phyloP scores from a whole-genome alignment of 37 sponge, comb jelly and placozoan species.

The Mnemiopsis leidyi region DNA sequence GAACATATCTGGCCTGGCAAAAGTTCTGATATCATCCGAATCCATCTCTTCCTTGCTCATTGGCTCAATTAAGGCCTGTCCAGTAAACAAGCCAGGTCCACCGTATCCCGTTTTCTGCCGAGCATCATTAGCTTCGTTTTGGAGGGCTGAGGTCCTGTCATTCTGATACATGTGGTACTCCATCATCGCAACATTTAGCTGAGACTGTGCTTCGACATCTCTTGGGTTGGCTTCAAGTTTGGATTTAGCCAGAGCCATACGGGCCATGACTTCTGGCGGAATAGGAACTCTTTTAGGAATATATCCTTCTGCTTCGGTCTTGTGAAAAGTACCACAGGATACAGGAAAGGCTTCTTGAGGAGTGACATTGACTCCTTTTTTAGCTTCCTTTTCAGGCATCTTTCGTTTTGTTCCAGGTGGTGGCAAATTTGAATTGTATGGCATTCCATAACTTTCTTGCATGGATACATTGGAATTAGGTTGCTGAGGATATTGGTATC shows the following conservation, averaged over 20 bases:
- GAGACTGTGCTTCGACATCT: background rate
- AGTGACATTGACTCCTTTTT: background rate
- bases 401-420: background rate
- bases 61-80: conserved; percentile 16
- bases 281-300: conserved; percentile 47
- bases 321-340: conserved; percentile 40
- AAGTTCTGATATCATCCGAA: conserved; percentile 56
- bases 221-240: conserved; percentile 20
- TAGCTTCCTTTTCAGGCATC: background rate
- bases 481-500: background rate
- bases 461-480: background rate
- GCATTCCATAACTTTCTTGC: background rate
- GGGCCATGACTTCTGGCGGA: background rate
- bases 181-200: conserved; percentile 32
- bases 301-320: background rate
- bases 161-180: conserved; percentile 30
- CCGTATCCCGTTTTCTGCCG: conserved; percentile 18
- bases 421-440: background rate
- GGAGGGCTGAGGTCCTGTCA: background rate
- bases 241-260: conserved; percentile 38
- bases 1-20: conserved; percentile 55
- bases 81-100: conserved; percentile 52
- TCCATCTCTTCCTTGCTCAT: conserved; percentile 47
- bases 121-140: background rate
- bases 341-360: conserved; percentile 26